Base-by-base conservation (phyloP, 2,113 vertebrate species). In the Climacteris rufus region DNA sequence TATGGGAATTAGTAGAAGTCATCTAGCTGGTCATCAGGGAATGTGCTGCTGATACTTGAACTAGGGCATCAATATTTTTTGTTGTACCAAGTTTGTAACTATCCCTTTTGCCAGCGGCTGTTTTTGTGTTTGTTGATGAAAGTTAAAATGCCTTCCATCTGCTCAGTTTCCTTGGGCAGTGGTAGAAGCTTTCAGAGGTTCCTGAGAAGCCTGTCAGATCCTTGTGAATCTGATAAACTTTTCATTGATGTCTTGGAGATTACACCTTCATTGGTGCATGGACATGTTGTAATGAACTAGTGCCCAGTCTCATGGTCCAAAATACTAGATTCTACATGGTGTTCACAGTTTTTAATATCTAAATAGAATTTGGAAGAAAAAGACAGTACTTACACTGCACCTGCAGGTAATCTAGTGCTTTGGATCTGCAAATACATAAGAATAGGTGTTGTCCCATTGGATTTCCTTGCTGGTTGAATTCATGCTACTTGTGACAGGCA, bases 11-110 rank as follows among this genome's bases (percentile, higher is more conserved):
- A 83, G 81, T 47, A 57, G 52, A 89, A 94, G 78, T 39, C 69
- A 87, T 86, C 74, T 86, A 94, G 71, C 93, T 93, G 53, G 78
- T 49, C 84, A 52, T 78, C 53, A 49, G 96, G 96, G 94, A 97
- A 57, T 82, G 39, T 80, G 81, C 30, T 68, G 76, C 70, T 88
- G 90, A 27, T 93, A 53, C 53, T 92, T 94, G 81, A 94, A 74
- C 60, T 63, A 91, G 15, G 92, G 42, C 50, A 83, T 66, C 78
- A 64, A 49, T 79, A 61, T 71, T 94, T 83, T 87, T 96, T 94
- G 18, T 83, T 93, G 53, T 49, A 47, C 45, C 64, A 75, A 76
- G 68, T 89, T 68, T 92, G 52, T 83, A 93, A 71, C 84, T 52
- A 90, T 49, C 30, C 54, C 30, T 93, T 76, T 93, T 95, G 93